Conservation (phyloP, 2,888 invertebrate species). For the Latrodectus elegans region DNA sequence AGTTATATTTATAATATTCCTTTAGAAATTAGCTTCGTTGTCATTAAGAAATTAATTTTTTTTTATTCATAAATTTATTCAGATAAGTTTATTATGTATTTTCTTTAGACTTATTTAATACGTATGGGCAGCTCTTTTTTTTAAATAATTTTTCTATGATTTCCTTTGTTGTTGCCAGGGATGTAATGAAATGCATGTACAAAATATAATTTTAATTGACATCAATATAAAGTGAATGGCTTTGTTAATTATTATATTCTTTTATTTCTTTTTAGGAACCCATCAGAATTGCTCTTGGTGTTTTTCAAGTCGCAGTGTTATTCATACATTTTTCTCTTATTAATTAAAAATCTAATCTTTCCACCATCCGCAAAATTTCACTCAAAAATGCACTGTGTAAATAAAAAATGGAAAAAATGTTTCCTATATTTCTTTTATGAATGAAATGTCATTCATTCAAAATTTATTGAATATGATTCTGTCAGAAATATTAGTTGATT, state of each 20-base stretch:
- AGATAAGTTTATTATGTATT: background rate
- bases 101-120: background rate
- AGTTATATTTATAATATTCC: too few relatives aligned
- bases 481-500: too few relatives aligned
- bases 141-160: background rate
- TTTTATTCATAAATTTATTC: background rate
- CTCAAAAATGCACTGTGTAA: constrained; percentile 38
- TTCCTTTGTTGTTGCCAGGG: background rate
- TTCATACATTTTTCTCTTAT: constrained; percentile 6
- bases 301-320: constrained; percentile 33
- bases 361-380: constrained; percentile 21
- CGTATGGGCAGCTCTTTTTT: background rate
- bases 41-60: background rate
- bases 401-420: constrained; percentile 21
- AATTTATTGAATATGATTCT: too few relatives aligned
- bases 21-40: too few relatives aligned
- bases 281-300: constrained; percentile 31
- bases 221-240: background rate
- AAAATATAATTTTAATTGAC: background rate
- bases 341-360: constrained; percentile 16
- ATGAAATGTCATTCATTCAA: too few relatives aligned
- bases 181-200: background rate
- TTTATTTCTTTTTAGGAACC: constrained; percentile 27
- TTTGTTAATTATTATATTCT: background rate
- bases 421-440: background rate